phyloP scores from a whole-genome alignment of 1,140 invertebrate genomes.

The Homalodisca vitripennis region DNA sequence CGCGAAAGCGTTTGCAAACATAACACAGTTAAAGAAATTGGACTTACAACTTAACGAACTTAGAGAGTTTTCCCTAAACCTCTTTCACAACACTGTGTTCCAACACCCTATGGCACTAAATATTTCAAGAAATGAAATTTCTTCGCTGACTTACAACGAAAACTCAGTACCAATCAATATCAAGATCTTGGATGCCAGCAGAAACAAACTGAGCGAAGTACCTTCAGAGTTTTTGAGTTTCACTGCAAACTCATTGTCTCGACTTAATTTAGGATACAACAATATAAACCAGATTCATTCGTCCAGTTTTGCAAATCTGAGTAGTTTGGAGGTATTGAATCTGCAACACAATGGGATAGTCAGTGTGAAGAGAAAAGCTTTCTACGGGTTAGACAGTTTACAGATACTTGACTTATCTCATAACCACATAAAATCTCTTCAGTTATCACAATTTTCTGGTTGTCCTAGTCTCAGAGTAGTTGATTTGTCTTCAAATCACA shows the following conservation, averaged over 20 bases:
- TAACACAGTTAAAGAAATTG: conserved; percentile 65
- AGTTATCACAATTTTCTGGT: conserved; percentile 80
- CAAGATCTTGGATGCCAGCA: conserved; percentile 68
- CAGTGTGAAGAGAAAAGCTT: conserved; percentile 69
- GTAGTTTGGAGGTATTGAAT: conserved; percentile 69
- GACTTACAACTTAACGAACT: conserved; percentile 73
- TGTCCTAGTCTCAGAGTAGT: conserved; percentile 71
- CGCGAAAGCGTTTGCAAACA: conserved; percentile 61
- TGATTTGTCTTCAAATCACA: conserved; percentile 71
- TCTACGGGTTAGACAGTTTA: conserved; percentile 67
- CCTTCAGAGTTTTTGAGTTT: conserved; percentile 62
- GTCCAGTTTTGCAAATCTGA: conserved; percentile 66
- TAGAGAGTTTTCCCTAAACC: conserved; percentile 61
- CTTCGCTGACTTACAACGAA: conserved; percentile 56
- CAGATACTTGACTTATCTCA: conserved; percentile 77
- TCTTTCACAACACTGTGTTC: conserved; percentile 63
- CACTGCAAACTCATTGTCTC: conserved; percentile 59
- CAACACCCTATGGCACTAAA: conserved; percentile 61
- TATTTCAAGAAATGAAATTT: conserved; percentile 66
- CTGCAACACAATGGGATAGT: conserved; percentile 72
- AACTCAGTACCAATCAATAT: conserved; percentile 53
- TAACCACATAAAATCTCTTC: conserved; percentile 73
- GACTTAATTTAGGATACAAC: conserved; percentile 73
- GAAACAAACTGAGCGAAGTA: conserved; percentile 64
- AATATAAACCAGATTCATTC: conserved; percentile 66